Evolutionary conservation across 2,888 invertebrate genomes (phyloP).

Genomic region (Strigamia maritima): DNA sequence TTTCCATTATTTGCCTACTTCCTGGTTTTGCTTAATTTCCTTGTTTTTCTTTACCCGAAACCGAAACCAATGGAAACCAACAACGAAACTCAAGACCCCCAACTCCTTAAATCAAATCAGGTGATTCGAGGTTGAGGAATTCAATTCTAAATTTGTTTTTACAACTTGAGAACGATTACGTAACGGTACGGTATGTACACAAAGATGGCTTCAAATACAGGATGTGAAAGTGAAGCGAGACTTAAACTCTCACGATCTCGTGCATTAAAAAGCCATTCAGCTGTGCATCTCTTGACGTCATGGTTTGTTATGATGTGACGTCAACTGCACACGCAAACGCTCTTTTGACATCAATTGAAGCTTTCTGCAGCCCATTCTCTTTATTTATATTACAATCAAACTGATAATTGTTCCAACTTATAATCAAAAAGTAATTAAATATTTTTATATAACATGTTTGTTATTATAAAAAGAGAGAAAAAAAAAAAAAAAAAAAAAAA

Average conservation of each 20-base stretch:
- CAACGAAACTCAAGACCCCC: too few relatives aligned
- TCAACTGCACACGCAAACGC: background rate
- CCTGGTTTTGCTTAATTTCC: too few relatives aligned
- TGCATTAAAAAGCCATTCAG: conserved; percentile 15
- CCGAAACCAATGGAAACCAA: too few relatives aligned
- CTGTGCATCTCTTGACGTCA: conserved; percentile 4
- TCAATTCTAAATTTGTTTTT: background rate
- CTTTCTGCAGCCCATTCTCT: background rate
- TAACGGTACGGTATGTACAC: background rate
- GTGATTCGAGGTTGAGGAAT: too few relatives aligned
- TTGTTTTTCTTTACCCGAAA: too few relatives aligned
- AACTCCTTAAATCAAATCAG: too few relatives aligned
- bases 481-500: too few relatives aligned
- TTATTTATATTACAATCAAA: background rate
- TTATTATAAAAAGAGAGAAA: too few relatives aligned
- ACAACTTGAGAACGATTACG: background rate
- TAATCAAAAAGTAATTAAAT: too few relatives aligned
- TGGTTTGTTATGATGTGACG: conserved; percentile 5
- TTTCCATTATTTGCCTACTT: too few relatives aligned
- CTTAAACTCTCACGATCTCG: background rate
- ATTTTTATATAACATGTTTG: too few relatives aligned
- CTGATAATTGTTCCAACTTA: background rate
- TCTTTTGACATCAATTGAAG: background rate
- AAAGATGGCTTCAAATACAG: background rate
- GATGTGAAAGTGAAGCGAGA: conserved; percentile 11